Evolutionary conservation across 2,888 invertebrate species (phyloP), one percentile per base, ranked within the genome.

Genomic region (Lycia hirtaria): DNA sequence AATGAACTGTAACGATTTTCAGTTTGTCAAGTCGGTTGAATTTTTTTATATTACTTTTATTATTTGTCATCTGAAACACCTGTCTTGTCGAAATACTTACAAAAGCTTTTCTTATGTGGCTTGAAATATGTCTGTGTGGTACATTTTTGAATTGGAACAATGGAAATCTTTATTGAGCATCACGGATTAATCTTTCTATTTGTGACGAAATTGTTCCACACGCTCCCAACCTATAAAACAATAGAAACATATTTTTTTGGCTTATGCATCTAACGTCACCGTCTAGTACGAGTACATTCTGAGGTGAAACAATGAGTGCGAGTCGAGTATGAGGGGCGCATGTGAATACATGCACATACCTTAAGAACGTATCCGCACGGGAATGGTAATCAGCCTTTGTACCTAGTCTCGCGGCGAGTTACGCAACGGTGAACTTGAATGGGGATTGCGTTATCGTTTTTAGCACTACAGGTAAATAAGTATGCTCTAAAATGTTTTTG

Each of bases 231-330:
- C 37, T 52, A 33, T 15, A 40, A 33, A 51, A 9, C 20, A 26
- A 56, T 32, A 51, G 43, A 17, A 28, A 28, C 40, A 20, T 50
- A 44, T 40, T 40, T 54, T 48, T 45, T 58, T 44, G 40, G 26
- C 45, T 58, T 54, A 54, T 59, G 45, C 54, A 51, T 51, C 44
- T 19, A 54, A n/a, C 48, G 54, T 54, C 61, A 62, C 26, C 17
- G 38, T 60, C 51, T 52, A 51, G 47, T 52, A 60, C 43, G 30
- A 51, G 47, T 52, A 60, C 43, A 35, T 24, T 43, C 41, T 48
- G 30, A 47, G 57, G 52, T 52, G 50, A 51, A 54, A 64, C 58
- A 58, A 60, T 64, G 57, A 43, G 26, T 41, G 35, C 22, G 10
- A n/a, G n/a, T 32, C 6, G 30, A 52, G n/a, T n/a, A n/a, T 48